These are phyloP conservation scores for Odontocerum albicorne DNA, from an alignment of 2,888 invertebrate genomes.

Conservation along the genomic window DNA sequence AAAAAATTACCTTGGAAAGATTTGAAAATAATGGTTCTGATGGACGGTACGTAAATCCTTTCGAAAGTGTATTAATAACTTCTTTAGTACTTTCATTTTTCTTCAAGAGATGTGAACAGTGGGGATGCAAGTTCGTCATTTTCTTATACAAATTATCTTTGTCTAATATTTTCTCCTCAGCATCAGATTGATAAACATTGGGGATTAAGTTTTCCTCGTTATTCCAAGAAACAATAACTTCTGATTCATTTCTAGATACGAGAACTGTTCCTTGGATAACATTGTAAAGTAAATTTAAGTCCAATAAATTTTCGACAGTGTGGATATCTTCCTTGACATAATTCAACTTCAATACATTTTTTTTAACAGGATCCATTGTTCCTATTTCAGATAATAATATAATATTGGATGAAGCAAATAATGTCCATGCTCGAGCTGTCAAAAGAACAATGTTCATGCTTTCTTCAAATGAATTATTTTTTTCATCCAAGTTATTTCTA, in stretches of 20 bases:
- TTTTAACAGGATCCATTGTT: slow-evolving; percentile 81
- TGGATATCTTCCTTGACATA: slow-evolving; percentile 71
- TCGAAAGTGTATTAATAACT: slow-evolving; percentile 50
- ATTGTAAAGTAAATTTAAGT: slow-evolving; percentile 60
- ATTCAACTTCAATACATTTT: slow-evolving; percentile 69
- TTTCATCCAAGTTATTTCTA: slow-evolving; percentile 29
- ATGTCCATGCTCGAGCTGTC: slow-evolving; percentile 25
- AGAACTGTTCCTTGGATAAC: slow-evolving; percentile 44
- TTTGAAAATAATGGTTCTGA: slow-evolving; percentile 52
- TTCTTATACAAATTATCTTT: slow-evolving; percentile 37
- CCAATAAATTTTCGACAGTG: slow-evolving; percentile 58
- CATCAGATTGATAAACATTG: slow-evolving; percentile 9
- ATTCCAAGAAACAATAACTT: slow-evolving; percentile 21
- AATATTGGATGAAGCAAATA: slow-evolving; percentile 30
- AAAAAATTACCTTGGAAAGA: slow-evolving; percentile 60
- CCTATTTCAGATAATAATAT: slow-evolving; percentile 60
- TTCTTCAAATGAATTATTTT: slow-evolving; percentile 36
- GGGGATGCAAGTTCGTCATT: slow-evolving; percentile 51
- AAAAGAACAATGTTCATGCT: slow-evolving; percentile 3
- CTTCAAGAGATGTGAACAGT: slow-evolving; percentile 49
- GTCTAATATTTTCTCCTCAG: slow-evolving; percentile 35
- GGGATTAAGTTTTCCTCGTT: slow-evolving; percentile 50
- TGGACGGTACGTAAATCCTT: slow-evolving; percentile 60
- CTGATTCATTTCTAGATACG: slow-evolving; percentile 34
- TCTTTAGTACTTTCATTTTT: slow-evolving; percentile 47